Conservation (phyloP, 2,113 vertebrate genomes). For the Heterochromis multidens region DNA sequence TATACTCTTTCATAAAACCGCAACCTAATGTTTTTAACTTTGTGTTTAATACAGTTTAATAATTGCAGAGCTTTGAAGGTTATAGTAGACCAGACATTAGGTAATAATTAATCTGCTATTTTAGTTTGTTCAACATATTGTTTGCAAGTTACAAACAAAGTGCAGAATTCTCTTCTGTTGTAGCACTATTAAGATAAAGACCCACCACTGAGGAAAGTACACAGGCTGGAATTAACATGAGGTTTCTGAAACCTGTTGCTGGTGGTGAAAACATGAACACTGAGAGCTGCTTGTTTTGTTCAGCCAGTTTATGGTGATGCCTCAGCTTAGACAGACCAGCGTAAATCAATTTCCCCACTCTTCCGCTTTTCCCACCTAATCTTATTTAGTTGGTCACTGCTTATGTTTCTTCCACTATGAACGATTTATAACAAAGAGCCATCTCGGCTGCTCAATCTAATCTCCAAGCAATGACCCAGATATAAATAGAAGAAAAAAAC, state of each 20-base stretch:
- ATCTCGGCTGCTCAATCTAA: conserved; percentile 54
- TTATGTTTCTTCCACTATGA: conserved; percentile 75
- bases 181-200: background rate
- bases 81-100: background rate
- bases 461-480: conserved; percentile 25
- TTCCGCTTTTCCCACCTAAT: conserved; percentile 69
- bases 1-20: background rate
- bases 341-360: conserved; percentile 59
- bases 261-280: background rate
- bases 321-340: conserved; percentile 29
- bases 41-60: background rate
- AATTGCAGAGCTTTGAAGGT: background rate
- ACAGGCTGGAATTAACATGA: background rate
- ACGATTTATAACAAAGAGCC: conserved; percentile 63
- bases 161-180: background rate
- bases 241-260: background rate
- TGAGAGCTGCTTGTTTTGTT: conserved; percentile 38
- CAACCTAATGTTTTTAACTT: background rate
- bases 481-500: conserved; percentile 47
- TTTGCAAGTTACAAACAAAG: background rate
- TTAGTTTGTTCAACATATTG: background rate
- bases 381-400: conserved; percentile 61
- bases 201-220: background rate
- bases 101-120: background rate
- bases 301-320: conserved; percentile 29